Conservation (phyloP, 2,888 invertebrate genomes). For the Stenolophus ochropezus region DNA sequence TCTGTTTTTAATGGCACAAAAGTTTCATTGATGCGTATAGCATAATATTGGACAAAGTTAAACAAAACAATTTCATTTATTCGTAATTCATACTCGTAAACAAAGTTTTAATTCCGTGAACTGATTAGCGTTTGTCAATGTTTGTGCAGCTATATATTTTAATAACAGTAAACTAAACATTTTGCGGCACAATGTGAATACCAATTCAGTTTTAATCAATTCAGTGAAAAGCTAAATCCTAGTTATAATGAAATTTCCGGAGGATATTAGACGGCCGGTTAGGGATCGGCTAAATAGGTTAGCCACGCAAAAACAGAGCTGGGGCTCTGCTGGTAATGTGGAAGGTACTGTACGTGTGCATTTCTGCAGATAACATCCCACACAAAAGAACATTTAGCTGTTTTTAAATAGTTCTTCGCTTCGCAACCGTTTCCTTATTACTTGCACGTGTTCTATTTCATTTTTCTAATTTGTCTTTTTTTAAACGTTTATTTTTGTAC, state of each 20-base stretch:
- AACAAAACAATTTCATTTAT: background rate
- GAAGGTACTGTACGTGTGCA: background rate
- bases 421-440: too few species aligned
- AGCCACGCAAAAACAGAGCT: background rate
- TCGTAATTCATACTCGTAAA: slow-evolving; percentile 11
- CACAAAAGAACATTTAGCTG: background rate
- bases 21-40: background rate
- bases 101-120: slow-evolving; percentile 20
- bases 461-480: too few species aligned
- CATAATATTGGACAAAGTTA: background rate
- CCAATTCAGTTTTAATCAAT: slow-evolving; percentile 45
- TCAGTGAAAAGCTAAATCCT: slow-evolving; percentile 45
- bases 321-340: background rate
- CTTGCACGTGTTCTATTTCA: too few species aligned
- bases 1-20: background rate
- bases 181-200: slow-evolving; percentile 29
- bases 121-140: slow-evolving; percentile 13
- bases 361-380: background rate
- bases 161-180: slow-evolving; percentile 43
- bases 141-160: slow-evolving; percentile 30
- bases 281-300: slow-evolving; percentile 15
- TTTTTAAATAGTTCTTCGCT: background rate
- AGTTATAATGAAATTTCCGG: slow-evolving; percentile 48
- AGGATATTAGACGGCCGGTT: slow-evolving; percentile 4
- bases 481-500: too few species aligned